Evolutionary conservation across 1,140 invertebrate genomes (phyloP).

Genomic region (Panagrolaimus sp.): DNA sequence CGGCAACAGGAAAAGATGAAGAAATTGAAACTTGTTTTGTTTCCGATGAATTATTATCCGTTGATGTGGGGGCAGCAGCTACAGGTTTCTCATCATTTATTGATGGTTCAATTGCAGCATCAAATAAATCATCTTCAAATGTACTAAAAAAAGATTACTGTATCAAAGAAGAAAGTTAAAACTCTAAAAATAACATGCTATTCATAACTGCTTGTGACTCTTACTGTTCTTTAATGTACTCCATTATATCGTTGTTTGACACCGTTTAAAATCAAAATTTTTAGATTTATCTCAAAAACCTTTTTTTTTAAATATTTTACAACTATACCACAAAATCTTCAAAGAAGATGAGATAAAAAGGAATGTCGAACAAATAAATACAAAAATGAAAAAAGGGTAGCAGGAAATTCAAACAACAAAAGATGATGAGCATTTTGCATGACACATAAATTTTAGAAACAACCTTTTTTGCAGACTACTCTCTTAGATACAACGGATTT

Average conservation of each 20-base stretch:
- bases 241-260: too few relatives aligned
- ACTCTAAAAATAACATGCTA: too few relatives aligned
- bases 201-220: too few relatives aligned
- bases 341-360: too few relatives aligned
- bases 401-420: constrained; percentile 3
- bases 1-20: constrained; percentile 27
- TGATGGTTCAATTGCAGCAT: constrained; percentile 52
- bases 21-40: not conserved
- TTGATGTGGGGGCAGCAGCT: not conserved
- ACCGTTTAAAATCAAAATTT: too few relatives aligned
- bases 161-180: too few relatives aligned
- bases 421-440: too few relatives aligned
- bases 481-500: too few relatives aligned
- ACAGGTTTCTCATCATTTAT: constrained; percentile 28
- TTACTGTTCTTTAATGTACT: too few relatives aligned
- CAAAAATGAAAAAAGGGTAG: too few relatives aligned
- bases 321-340: constrained; percentile 15
- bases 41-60: not conserved
- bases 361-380: too few relatives aligned
- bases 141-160: not conserved
- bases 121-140: constrained; percentile 50
- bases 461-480: too few relatives aligned
- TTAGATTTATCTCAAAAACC: constrained; percentile 26
- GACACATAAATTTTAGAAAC: not conserved
- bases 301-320: constrained; percentile 23